These are phyloP conservation scores for Cheilinus undulatus DNA, from an alignment of 2,113 vertebrate genomes.

Conservation along the genomic window DNA sequence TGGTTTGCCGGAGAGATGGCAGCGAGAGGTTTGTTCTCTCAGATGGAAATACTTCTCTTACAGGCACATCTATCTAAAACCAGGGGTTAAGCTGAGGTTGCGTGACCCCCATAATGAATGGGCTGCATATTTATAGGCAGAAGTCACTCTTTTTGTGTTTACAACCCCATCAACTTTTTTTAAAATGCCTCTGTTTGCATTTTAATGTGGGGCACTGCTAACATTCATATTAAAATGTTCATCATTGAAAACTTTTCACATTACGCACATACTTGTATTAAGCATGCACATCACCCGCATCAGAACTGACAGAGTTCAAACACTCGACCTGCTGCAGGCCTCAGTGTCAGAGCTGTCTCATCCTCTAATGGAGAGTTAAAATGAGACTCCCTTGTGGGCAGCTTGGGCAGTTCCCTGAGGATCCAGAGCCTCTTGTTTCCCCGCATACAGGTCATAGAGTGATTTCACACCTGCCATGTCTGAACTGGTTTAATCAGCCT, in stretches of 20 bases:
- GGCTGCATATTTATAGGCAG: too few species aligned
- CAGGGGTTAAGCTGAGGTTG: not conserved
- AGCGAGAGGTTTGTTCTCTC: conserved; percentile 12
- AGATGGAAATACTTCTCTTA: conserved; percentile 9
- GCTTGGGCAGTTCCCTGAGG: conserved; percentile 38
- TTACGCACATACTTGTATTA: not conserved
- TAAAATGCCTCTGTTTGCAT: not conserved
- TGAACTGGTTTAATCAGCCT: conserved; percentile 48
- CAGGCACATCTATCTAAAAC: not conserved
- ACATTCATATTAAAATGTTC: not conserved
- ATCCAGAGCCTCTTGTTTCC: conserved; percentile 30
- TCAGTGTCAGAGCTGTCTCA: conserved; percentile 24
- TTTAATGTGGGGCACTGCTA: not conserved
- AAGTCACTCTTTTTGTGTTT: too few species aligned
- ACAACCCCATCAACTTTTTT: not conserved
- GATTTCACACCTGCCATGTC: conserved; percentile 65
- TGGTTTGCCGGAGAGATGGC: conserved; percentile 11
- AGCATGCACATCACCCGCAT: not conserved
- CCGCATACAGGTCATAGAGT: conserved; percentile 1
- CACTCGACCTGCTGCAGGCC: conserved; percentile 11
- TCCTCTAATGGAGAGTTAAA: conserved; percentile 50
- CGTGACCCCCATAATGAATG: too few species aligned
- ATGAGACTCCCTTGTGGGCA: conserved; percentile 31
- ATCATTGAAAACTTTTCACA: not conserved
- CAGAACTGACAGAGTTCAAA: conserved; percentile 24